A percentile compares a stretch with the other conserved stretches of the same genome.
phyloP scores from a whole-genome alignment of 2,113 vertebrate genomes.

The Ailuropoda melanoleuca region DNA sequence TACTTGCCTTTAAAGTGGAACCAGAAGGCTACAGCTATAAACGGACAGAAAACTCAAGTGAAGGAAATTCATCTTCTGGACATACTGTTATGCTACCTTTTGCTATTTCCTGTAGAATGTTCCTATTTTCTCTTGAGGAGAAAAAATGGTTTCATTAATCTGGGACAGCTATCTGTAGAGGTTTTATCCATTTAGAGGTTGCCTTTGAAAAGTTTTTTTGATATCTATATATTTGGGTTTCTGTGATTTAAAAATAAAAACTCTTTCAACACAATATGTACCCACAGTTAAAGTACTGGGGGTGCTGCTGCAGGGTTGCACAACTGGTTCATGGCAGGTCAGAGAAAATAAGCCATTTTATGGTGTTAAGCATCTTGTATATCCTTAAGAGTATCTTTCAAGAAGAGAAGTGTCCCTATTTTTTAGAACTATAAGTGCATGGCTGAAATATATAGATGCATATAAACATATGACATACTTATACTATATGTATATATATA shows the following conservation, averaged over 20 bases:
- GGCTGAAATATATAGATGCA: neutral
- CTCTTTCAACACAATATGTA: neutral
- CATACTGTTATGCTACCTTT: neutral
- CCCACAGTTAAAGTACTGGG: neutral
- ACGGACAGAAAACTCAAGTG: neutral
- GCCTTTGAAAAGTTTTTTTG: conserved; percentile 57
- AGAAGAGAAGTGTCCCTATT: neutral
- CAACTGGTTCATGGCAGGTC: neutral
- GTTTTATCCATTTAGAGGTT: conserved; percentile 15
- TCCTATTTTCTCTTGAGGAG: neutral
- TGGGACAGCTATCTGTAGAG: neutral
- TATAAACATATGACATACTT: neutral
- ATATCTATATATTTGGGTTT: neutral
- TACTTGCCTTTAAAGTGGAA: neutral
- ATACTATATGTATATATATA: neutral
- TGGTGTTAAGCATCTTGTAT: neutral
- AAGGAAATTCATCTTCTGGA: neutral
- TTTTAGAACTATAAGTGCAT: neutral
- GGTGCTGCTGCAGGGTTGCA: neutral
- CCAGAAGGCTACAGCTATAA: neutral
- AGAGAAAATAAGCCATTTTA: neutral
- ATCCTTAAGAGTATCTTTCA: neutral
- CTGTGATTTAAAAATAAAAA: conserved; percentile 54
- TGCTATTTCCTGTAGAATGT: neutral
- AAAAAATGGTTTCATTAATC: neutral